These are phyloP conservation scores for Alcis repandata DNA, from an alignment of 2,888 invertebrate genomes.

Conservation along the genomic window DNA sequence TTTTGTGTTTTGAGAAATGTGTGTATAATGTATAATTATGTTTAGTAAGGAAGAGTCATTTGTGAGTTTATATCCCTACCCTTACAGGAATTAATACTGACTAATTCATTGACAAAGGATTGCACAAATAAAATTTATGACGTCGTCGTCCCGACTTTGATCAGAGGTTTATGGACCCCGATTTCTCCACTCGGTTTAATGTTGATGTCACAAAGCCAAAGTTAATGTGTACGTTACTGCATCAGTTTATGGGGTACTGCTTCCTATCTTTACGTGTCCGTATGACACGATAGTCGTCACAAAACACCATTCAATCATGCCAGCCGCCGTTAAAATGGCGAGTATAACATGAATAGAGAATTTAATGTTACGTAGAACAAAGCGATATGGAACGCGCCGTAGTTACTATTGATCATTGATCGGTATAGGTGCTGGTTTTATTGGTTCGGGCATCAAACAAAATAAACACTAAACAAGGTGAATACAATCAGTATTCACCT, in stretches of 20 bases:
- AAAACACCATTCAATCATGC: conserved; percentile 37
- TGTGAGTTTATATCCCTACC: too few relatives aligned
- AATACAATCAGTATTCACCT: too few relatives aligned
- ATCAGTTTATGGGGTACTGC: conserved; percentile 32
- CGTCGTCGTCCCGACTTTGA: conserved; percentile 17
- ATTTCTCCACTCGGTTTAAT: conserved; percentile 28
- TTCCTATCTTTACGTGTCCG: conserved; percentile 36
- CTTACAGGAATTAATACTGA: not conserved
- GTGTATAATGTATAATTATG: too few relatives aligned
- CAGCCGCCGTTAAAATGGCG: conserved; percentile 15
- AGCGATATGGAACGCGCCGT: not conserved
- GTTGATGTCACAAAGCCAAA: conserved; percentile 32
- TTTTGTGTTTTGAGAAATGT: too few relatives aligned
- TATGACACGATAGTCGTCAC: conserved; percentile 30
- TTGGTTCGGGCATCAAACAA: not conserved
- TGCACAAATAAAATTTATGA: conserved; percentile 18
- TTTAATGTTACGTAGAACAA: conserved; percentile 12
- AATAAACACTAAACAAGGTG: too few relatives aligned
- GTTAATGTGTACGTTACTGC: conserved; percentile 32
- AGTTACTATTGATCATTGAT: not conserved
- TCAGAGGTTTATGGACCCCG: conserved; percentile 24
- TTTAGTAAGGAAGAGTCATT: too few relatives aligned
- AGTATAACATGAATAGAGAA: not conserved
- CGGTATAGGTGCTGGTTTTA: conserved; percentile 5
- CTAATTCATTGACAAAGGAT: conserved; percentile 11